Evolutionary conservation across 2,797 vertebrate genomes (phyloP), one percentile per base, ranked within the genome.

Genomic region (Esox masquinongy): DNA sequence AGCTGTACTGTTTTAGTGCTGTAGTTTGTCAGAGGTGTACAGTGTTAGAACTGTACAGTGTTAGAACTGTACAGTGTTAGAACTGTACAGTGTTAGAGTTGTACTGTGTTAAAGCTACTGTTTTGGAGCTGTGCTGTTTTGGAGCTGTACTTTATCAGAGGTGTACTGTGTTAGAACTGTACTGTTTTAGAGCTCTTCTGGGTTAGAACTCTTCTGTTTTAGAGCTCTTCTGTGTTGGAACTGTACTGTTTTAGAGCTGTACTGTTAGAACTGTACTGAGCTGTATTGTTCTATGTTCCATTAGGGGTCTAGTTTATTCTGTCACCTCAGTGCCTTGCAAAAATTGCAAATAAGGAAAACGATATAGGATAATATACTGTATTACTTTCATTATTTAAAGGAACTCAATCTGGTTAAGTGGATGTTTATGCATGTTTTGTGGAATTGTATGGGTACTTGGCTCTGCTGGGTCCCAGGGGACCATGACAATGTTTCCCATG

Each of bases 401-500:
- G 19, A 15, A 43, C 24, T 73, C 26, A 50, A 16, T 50, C 49
- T 64, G 49, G 53, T 19, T n/a, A 19, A 26, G 68, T 70, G 75
- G 70, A 79, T 70, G 70, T 83, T 77, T 64, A 34, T 69, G 0
- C 17, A 47, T 14, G 43, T 47, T 47, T 47, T 1, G 3, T 43
- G 6, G 43, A 11, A 47, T 22, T 79, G 79, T 73, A 49, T 78
- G 74, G 19, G 74, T 78, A 75, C 78, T 83, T 88, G 61, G 72
- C 69, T 84, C 81, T 61, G 49, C 77, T 67, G 56, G 5, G 51
- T 74, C 76, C 67, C 77, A 71, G 49, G 61, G 77, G 80, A 29
- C 66, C 15, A 74, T 83, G 79, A 68, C 34, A 80, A 73, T 66
- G 68, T 87, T 87, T 88, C 84, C 82, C 82, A 78, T 76, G 78